Evolutionary conservation across 2,797 vertebrate genomes (phyloP).

Genomic region (Picus viridis): DNA sequence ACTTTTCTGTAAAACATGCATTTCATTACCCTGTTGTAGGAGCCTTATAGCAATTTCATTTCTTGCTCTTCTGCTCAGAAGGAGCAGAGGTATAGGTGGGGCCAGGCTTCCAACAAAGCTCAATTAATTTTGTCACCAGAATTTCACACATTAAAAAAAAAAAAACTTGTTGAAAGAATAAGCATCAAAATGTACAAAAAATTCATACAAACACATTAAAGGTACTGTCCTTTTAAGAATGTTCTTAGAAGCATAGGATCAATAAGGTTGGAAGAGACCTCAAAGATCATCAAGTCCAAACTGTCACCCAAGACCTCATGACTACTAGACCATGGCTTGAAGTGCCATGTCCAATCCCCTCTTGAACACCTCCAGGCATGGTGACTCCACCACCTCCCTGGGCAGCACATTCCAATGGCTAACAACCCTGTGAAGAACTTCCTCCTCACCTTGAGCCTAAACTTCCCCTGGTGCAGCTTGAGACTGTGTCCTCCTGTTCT

Average conservation of each 20-base stretch:
- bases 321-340: no score
- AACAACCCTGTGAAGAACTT: no score
- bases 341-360: no score
- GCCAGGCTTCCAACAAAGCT: neutral
- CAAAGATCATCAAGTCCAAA: no score
- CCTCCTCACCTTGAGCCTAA: no score
- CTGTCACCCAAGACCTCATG: no score
- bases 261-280: no score
- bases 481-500: no score
- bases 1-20: neutral
- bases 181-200: neutral
- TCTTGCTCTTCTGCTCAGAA: neutral
- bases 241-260: neutral
- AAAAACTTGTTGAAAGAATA: neutral
- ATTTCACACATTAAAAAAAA: neutral
- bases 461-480: no score
- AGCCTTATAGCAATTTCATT: neutral
- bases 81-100: neutral
- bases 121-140: neutral
- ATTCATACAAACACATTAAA: neutral
- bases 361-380: no score
- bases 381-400: no score
- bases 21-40: neutral
- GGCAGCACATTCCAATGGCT: no score
- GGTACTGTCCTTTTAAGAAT: neutral